Evolutionary conservation across 2,113 vertebrate species (phyloP), one percentile per base, ranked within the genome.

Genomic region (Crotalus helleri): DNA sequence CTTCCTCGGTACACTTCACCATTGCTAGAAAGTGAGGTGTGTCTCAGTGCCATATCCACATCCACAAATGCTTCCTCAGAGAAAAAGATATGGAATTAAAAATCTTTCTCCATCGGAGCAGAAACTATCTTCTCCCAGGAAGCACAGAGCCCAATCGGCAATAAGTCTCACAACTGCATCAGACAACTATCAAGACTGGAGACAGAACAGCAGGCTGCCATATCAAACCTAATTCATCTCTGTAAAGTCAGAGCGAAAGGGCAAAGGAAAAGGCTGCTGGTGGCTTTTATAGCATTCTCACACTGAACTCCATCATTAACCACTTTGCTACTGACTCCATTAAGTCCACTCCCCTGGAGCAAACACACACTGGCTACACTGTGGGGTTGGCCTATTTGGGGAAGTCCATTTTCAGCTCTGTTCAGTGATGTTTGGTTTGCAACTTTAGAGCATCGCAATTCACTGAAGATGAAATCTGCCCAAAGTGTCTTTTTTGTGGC

Each of bases 201-300:
- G 90, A 4, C 24, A 59, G 92, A 96, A 95, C 94, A 87, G n/a
- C 0, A 0, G 91, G 89, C 57, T 93, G 64, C 89, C 44, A 21
- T 81, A 85, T 90, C 89, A 94, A 46, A 92, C 85, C 53, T 39
- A 94, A 96, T 92, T 95, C 88, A 57, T 94, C 57, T 86, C 93
- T 93, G 89, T 90, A 88, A 64, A 92, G 87, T 61, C 69, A 94
- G 33, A 88, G 91, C 10, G 1, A 64, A 92, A 93, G 61, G 95
- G 55, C 53, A 92, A 81, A 88, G 11, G 92, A 89, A 44, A 94
- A 95, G 55, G 26, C 92, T 93, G 53, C 23, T 0, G 89, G 55
- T 93, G 90, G 44, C 57, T 95, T 95, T 55, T 51, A 57, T 92
- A 91, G 86, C 55, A 87, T 46, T 55, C 64, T 85, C 33, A 94